A percentile compares a stretch with the other conserved stretches of the same genome.
phyloP scores from a whole-genome alignment of 2,797 vertebrate genomes.

The Eulemur rubriventer region DNA sequence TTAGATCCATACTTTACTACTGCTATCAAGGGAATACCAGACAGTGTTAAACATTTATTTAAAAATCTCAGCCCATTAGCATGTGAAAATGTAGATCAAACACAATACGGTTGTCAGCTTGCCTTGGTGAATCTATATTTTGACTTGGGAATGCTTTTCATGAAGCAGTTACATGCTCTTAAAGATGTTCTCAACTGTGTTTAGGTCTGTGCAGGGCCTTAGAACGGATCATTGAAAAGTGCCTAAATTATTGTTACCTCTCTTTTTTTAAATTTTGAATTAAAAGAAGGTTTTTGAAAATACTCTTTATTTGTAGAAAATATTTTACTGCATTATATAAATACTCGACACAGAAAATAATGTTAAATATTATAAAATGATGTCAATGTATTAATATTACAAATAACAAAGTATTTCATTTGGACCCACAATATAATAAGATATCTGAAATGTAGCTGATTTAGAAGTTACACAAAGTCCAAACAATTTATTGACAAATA shows the following conservation, averaged over 20 bases:
- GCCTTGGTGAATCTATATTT: neutral
- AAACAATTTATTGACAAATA: neutral
- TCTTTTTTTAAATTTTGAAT: neutral
- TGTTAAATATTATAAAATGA: constrained; percentile 2
- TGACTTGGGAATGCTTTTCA: neutral
- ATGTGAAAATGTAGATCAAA: neutral
- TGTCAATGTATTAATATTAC: neutral
- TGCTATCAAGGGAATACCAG: neutral
- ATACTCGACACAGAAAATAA: neutral
- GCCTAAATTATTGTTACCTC: neutral
- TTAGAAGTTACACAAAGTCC: neutral
- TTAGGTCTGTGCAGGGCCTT: neutral
- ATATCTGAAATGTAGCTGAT: neutral
- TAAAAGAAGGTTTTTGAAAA: constrained; percentile 3
- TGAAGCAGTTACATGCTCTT: neutral
- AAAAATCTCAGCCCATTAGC: neutral
- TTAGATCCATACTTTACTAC: neutral
- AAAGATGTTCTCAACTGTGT: neutral
- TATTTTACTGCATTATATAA: neutral
- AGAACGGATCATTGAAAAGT: neutral
- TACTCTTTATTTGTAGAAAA: neutral
- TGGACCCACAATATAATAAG: neutral
- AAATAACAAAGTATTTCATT: neutral
- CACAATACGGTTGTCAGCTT: neutral
- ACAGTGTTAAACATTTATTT: neutral